Evolutionary conservation across 2,113 vertebrate species (phyloP).

Genomic region (Rhabdomys dilectus): DNA sequence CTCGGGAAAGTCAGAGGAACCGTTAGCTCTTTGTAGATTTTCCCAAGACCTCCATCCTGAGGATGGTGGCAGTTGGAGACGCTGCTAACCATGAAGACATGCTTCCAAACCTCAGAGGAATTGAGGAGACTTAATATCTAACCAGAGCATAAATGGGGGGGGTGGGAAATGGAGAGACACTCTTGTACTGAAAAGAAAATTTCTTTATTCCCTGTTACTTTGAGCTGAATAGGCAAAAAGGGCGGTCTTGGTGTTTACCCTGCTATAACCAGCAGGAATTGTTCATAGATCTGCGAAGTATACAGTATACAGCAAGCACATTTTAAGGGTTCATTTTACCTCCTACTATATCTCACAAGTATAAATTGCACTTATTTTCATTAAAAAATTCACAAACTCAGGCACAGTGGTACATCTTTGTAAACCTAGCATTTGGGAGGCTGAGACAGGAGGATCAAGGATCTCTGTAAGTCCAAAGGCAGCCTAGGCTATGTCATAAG

Average conservation of each 20-base stretch:
- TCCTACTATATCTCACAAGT: constrained; percentile 35
- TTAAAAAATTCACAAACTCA: constrained; percentile 9
- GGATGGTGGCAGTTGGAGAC: neutral
- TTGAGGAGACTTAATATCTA: constrained; percentile 20
- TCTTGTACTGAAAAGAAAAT: constrained; percentile 10
- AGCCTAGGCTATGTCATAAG: neutral
- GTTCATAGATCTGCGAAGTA: constrained; percentile 2
- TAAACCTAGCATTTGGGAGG: neutral
- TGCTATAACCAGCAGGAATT: constrained; percentile 11
- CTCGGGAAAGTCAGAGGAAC: constrained; percentile 10
- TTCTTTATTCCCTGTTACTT: constrained; percentile 18
- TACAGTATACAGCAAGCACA: neutral
- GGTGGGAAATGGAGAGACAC: neutral
- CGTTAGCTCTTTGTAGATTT: neutral
- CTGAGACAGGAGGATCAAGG: neutral
- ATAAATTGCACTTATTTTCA: neutral
- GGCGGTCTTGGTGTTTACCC: neutral
- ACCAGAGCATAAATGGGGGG: constrained; percentile 2
- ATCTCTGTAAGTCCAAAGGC: neutral
- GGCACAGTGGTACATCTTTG: neutral
- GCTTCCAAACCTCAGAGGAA: constrained; percentile 6
- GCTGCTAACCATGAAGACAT: constrained; percentile 21
- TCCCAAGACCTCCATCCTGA: neutral
- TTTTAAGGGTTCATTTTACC: constrained; percentile 39
- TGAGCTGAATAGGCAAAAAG: constrained; percentile 4